Conservation (phyloP, 2,888 invertebrate genomes). For the Sturmia bella region DNA sequence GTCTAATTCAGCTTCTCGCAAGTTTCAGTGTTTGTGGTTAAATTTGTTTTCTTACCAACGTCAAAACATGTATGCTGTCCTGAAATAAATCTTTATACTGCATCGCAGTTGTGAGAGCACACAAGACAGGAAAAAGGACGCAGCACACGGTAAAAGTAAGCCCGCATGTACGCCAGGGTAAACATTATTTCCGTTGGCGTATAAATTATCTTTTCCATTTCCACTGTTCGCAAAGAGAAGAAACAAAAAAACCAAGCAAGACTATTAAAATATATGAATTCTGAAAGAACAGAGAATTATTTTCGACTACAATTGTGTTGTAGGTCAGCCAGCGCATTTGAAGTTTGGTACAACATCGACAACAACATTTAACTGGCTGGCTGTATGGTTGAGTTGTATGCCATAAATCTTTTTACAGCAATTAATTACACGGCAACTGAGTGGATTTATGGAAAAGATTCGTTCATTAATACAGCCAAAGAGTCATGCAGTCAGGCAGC, state of each 20-base stretch:
- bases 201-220: slow-evolving; percentile 47
- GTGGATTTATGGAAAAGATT: slow-evolving; percentile 57
- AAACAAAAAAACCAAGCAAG: background rate
- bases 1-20: slow-evolving; percentile 43
- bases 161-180: slow-evolving; percentile 25
- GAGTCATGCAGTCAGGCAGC: background rate
- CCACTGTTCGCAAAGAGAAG: background rate
- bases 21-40: background rate
- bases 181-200: slow-evolving; percentile 42
- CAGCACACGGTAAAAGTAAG: slow-evolving; percentile 7
- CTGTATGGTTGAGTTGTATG: slow-evolving; percentile 46
- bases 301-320: slow-evolving; percentile 43
- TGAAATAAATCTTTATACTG: slow-evolving; percentile 7
- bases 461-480: background rate
- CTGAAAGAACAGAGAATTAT: slow-evolving; percentile 22
- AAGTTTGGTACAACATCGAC: slow-evolving; percentile 24
- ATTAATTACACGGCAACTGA: slow-evolving; percentile 66
- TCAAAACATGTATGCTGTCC: slow-evolving; percentile 10
- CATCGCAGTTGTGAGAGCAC: background rate
- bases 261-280: slow-evolving; percentile 25
- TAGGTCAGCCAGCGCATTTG: slow-evolving; percentile 55
- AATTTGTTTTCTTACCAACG: background rate
- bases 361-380: slow-evolving; percentile 15
- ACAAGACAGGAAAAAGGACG: slow-evolving; percentile 21
- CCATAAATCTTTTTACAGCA: slow-evolving; percentile 65